phyloP scores from a whole-genome alignment of 2,888 invertebrate species.

The Zaprionus obscuricornis region DNA sequence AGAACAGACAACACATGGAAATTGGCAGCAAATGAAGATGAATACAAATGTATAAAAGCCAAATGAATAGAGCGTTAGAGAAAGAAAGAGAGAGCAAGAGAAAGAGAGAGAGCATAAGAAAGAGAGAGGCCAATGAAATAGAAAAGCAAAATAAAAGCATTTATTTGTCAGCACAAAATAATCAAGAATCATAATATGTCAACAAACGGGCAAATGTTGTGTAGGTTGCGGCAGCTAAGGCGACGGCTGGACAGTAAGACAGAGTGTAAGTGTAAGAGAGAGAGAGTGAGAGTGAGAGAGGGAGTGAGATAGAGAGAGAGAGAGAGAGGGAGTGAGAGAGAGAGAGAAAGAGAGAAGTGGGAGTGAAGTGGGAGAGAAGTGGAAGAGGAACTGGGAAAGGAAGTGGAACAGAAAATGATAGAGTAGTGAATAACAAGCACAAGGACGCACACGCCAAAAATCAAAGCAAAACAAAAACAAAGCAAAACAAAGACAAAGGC shows the following conservation, averaged over 20 bases:
- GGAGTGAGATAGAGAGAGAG: neutral
- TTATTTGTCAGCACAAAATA: slow-evolving; percentile 76
- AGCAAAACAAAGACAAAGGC: slow-evolving; percentile 26
- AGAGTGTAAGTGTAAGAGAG: neutral
- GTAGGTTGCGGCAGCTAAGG: slow-evolving; percentile 5
- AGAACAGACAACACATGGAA: slow-evolving; percentile 27
- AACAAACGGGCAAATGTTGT: slow-evolving; percentile 55
- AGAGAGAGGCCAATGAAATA: too few relatives aligned
- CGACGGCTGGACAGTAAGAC: neutral
- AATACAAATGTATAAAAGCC: too few relatives aligned
- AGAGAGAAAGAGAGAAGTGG: neutral
- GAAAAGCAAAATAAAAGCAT: slow-evolving; percentile 61
- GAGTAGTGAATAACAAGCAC: slow-evolving; percentile 58
- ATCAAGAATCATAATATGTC: slow-evolving; percentile 77
- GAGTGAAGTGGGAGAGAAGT: neutral
- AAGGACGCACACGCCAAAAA: slow-evolving; percentile 45
- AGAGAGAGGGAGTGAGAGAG: neutral
- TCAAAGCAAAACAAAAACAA: slow-evolving; percentile 18
- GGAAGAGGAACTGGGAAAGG: too few relatives aligned
- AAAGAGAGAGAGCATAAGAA: too few relatives aligned
- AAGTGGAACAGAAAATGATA: neutral
- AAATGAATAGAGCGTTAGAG: too few relatives aligned
- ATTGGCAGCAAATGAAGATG: slow-evolving; percentile 27
- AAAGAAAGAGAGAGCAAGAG: too few relatives aligned
- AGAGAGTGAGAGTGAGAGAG: neutral